Base-by-base conservation (phyloP, 2,888 invertebrate species). In the Coleophora deauratella region DNA sequence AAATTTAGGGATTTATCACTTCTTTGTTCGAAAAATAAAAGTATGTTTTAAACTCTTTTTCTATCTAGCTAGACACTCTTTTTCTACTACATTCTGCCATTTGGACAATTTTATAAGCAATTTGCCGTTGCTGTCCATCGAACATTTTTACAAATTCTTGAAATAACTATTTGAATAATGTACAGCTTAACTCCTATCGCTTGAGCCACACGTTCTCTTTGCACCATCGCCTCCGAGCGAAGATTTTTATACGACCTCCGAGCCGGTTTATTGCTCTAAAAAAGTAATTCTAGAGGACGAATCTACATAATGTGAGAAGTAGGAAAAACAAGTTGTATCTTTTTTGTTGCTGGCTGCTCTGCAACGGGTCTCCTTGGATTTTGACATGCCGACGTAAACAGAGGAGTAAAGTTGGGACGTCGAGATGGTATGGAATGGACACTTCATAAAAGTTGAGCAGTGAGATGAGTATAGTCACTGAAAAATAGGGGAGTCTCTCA, bases 201-300 rank as follows among this genome's bases (percentile, higher is more conserved):
- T 62, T 57, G 51, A 40, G 43, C 61, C 59, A 54, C 49, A 53
- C 49, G 43, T 15, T 13, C 37, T 27, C 49, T 55, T 50, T 47
- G 31, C 57, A 61, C 63, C 62, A 66, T 64, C 64, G 59, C n/a
- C 64, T 65, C 57, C 46, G 47, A 57, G 61, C 66, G 70, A 72
- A 75, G 73, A 76, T 73, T 78, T 77, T 76, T 73, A 69, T 74
- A 71, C 70, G 65, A 63, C 62, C 64, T 72, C 70, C 62, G 66
- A 66, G 62, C 62, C 67, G 71, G 73, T 81, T 80, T 81, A 78
- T 79, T 75, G 75, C 77, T 68, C 71, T 45, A 75, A 78, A 80
- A 78, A 78, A 78, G 81, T 79, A 77, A 79, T 79, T 79, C 73
- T 54, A 60, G 59, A 68, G 64, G 69, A 72, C 67, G 66, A 72